Evolutionary conservation across 1,140 invertebrate species (phyloP), one percentile per base, ranked within the genome.

Genomic region (Lordiphosa mommai): DNA sequence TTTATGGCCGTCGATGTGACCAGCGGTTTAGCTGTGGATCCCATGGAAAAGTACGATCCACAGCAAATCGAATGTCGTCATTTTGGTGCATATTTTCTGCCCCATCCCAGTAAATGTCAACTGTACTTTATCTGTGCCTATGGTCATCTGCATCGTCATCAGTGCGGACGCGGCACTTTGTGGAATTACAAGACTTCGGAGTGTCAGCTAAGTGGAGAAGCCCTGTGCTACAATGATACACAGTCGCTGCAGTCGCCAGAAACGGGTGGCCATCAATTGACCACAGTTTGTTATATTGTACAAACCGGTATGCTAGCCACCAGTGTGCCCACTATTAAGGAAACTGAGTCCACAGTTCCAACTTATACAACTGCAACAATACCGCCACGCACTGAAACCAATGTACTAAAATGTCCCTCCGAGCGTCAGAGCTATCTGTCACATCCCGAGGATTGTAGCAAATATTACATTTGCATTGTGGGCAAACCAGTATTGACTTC

Each of bases 401-500:
- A 14, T 34, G 23, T n/a, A 49, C 48, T 2, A 5, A 63, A 40
- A 4, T 84, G 84, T 34, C 72, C 76, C 0, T 66, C 76, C 4
- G 32, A 60, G 6, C 56, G 55, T 0, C 84, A 87, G 58, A 77
- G 69, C 16, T 88, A 88, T 48, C 47, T 88, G 40, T 52, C 80
- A 2, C 61, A 88, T 64, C 50, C 79, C 10, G 64, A 68, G 4
- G 74, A 88, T 33, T 88, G 86, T 29, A 58, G 60, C 56, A 86
- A 88, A 53, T 88, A 88, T 32, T 88, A 71, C 20, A 88, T 88
- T 30, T 88, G 86, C 55, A 85, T 88, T 20, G 41, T 52, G 0
- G 86, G 86, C 29, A 80, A 66, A 66, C 82, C 86, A 4, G 70
- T 88, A 33, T 23, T 79, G 8, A 88, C 86, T 7, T 61, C 69